Base-by-base conservation (phyloP, 92 coral and sea anemone species). In the Epizoanthus ramosus region DNA sequence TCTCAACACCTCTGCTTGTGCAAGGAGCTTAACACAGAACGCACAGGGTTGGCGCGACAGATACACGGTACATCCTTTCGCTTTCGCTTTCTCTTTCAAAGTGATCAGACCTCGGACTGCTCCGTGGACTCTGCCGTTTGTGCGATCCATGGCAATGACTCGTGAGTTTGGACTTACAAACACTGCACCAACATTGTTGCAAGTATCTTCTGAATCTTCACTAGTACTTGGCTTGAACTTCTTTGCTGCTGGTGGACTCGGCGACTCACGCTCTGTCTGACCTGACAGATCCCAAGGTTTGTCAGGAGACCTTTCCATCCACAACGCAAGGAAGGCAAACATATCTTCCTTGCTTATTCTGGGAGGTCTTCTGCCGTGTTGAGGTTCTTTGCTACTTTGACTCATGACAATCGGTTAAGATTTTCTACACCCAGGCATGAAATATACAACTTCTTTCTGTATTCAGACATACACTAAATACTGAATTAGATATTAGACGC, bases 1-100 rank as follows among this genome's bases (percentile, higher is more conserved):
- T 68, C 75, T 66, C 12, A 66, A 45, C 22, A 92, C 73, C 12
- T 88, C 92, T 21, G 90, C 84, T 65, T 89, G 90, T 14, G 87
- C 85, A 7, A 89, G 83, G 9, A 92, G 90, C 74, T 92, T 92
- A 9, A 86, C 75, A 80, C 95, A 92, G 53, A 76, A 86, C n/a
- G 91, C 66, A 25, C 95, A 92, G 13, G 95, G 95, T 59, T 90
- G 76, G 8, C 95, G 84, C 15, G 95, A 92, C 31, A 92, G 24
- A 68, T 83, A 92, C 23, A 89, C 92, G 16, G 67, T 79, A 41
- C 90, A 83, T 14, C 85, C 89, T 54, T 84, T 75, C 6, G 41
- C 89, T 54, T 84, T 75, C 6, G 41, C 83, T 80, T 86, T 89
- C 61, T 86, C 90, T 28, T 89, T 90, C 28, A 85, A 85, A 67